Base-by-base conservation (phyloP, 2,888 invertebrate genomes). In the Neelides folsomi region DNA sequence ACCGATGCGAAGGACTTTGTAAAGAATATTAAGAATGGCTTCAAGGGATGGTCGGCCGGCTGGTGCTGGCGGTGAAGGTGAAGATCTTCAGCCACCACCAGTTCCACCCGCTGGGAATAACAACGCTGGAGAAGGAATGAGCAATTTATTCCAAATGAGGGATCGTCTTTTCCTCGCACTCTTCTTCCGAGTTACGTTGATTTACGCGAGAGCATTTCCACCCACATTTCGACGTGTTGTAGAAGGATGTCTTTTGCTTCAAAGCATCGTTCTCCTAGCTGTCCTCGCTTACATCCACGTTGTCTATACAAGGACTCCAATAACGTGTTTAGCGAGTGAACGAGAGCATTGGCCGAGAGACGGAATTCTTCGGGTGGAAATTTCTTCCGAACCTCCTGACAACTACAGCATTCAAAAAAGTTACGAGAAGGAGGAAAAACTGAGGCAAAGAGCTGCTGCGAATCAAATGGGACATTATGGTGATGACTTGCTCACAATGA, bases 141-240 rank as follows among this genome's bases (percentile, higher is more conserved):
- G 62, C 52, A 64, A 62, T 47, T 41, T 64, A 13, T 64, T 64
- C 55, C 58, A 83, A 72, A 86, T 93, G 53, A 76, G 94, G 66
- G 93, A 94, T 70, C 78, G 93, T 63, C 74, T 95, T 50, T 95
- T 95, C 71, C 89, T 94, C 73, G 92, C 93, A 12, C 75, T 98
- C 63, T 94, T 98, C 72, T 84, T 92, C 69, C 83, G 90, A 70
- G 82, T 86, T 63, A 87, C 97, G 2, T 73, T 95, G 66, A 81
- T 86, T 16, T 98, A 98, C 73, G 92, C 92, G 40, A 78, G 88
- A 66, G 82, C 86, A 50, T 86, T 97, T 73, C 92, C 89, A 27
- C 79, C 81, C 70, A 82, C 83, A 56, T 77, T 86, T 40, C 73
- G 90, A 67, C 76, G 88, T 68, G 77, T 87, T 65, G 78, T 92